These are phyloP conservation scores for Amblyraja radiata DNA, from an alignment of 2,797 vertebrate species.

Conservation along the genomic window DNA sequence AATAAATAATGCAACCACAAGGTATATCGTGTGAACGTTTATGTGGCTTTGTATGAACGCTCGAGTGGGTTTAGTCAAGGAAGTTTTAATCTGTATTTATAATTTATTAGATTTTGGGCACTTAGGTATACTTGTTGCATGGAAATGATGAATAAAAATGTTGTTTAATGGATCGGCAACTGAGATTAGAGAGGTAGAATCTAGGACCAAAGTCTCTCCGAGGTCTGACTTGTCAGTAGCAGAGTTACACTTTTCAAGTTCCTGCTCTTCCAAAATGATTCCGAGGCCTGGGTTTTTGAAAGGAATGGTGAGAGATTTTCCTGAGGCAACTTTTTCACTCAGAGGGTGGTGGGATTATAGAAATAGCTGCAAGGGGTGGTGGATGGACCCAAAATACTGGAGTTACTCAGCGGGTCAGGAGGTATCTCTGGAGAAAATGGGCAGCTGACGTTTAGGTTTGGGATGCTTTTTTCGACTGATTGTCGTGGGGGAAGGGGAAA, in stretches of 20 bases:
- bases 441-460: too few species aligned
- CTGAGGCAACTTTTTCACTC: too few species aligned
- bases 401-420: too few species aligned
- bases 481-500: too few species aligned
- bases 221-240: neutral
- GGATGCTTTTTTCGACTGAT: too few species aligned
- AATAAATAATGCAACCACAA: constrained; percentile 82
- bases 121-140: neutral
- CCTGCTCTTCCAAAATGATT: neutral
- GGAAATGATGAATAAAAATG: neutral
- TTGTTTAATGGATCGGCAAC: neutral
- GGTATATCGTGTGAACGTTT: constrained; percentile 72
- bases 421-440: too few species aligned
- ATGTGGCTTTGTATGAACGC: constrained; percentile 62
- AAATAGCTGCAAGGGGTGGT: too few species aligned
- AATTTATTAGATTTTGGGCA: neutral
- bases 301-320: too few species aligned
- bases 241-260: neutral
- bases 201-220: neutral
- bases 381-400: too few species aligned
- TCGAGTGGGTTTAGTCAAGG: neutral
- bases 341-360: too few species aligned
- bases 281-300: too few species aligned
- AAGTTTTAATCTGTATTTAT: neutral
- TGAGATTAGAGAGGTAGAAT: neutral